Conservation (phyloP, 2,797 vertebrate species). For the Buphagus erythrorhynchus region DNA sequence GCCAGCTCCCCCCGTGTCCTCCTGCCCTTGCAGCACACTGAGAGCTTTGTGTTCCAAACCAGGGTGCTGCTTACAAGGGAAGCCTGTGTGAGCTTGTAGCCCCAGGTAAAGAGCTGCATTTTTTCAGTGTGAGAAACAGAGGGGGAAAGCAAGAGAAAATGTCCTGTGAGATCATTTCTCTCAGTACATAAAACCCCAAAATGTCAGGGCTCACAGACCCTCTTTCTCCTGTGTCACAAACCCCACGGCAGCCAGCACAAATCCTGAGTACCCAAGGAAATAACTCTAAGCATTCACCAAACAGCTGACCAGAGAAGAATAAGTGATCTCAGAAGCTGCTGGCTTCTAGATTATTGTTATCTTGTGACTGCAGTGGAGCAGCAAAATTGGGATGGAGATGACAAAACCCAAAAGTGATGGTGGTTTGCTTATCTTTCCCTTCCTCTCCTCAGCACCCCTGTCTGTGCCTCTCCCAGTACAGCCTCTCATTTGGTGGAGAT, state of each 20-base stretch:
- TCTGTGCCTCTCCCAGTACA: neutral
- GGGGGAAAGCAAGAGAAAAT: neutral
- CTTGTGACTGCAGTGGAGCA: neutral
- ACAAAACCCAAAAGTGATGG: neutral
- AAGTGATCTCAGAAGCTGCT: neutral
- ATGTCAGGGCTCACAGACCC: neutral
- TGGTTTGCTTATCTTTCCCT: neutral
- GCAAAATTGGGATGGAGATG: neutral
- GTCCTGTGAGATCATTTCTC: neutral
- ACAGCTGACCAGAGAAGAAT: neutral
- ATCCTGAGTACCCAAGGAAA: neutral
- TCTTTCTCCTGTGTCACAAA: neutral
- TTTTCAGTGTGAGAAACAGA: constrained; percentile 20
- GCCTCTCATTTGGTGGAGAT: neutral
- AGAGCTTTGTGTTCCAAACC: neutral
- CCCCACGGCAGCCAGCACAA: neutral
- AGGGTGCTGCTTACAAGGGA: constrained; percentile 15
- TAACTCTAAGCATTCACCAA: neutral
- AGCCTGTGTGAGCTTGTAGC: constrained; percentile 24
- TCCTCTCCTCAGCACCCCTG: neutral
- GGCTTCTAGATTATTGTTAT: neutral
- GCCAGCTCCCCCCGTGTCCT: neutral
- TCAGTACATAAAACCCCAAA: neutral
- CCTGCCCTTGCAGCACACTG: neutral
- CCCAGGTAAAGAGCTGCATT: constrained; percentile 33